A percentile compares a stretch with the other conserved stretches of the same genome.
These are phyloP conservation scores for Scaptomyza cyrtandrae DNA, from an alignment of 2,888 invertebrate species.

Conservation along the genomic window DNA sequence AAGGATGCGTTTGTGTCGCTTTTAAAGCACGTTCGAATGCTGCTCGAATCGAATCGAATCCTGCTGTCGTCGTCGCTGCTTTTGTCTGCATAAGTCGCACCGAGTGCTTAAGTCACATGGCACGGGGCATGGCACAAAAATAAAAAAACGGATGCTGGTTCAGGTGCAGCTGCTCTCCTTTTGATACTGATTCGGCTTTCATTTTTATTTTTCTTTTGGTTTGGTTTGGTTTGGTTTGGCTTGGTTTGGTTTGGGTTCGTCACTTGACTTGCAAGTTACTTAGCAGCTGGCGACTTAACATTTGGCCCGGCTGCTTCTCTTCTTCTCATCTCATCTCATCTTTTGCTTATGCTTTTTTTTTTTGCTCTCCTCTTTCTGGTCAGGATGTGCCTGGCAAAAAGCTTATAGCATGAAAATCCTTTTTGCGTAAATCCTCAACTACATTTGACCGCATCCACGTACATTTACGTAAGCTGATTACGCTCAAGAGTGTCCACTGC, in stretches of 20 bases:
- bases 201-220: neutral
- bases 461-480: conserved; percentile 76
- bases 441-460: conserved; percentile 69
- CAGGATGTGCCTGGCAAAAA: conserved; percentile 20
- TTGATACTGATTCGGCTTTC: conserved; percentile 1
- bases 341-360: neutral
- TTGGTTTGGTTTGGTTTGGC: neutral
- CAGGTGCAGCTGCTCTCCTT: conserved; percentile 17
- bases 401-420: conserved; percentile 65
- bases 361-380: too few relatives aligned
- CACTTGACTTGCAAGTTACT: conserved; percentile 53
- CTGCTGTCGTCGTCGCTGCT: neutral
- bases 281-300: conserved; percentile 45
- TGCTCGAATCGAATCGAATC: too few relatives aligned
- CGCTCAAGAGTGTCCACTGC: conserved; percentile 46
- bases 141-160: neutral
- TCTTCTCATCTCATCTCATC: neutral
- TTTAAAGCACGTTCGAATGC: conserved; percentile 2
- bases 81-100: conserved; percentile 16
- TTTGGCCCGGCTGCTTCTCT: conserved; percentile 7
- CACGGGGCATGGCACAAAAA: neutral
- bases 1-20: neutral
- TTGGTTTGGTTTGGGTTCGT: conserved; percentile 5
- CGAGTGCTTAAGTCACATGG: conserved; percentile 6
- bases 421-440: conserved; percentile 63